phyloP scores from a whole-genome alignment of 2,797 vertebrate genomes.

The Hipposideros larvatus region DNA sequence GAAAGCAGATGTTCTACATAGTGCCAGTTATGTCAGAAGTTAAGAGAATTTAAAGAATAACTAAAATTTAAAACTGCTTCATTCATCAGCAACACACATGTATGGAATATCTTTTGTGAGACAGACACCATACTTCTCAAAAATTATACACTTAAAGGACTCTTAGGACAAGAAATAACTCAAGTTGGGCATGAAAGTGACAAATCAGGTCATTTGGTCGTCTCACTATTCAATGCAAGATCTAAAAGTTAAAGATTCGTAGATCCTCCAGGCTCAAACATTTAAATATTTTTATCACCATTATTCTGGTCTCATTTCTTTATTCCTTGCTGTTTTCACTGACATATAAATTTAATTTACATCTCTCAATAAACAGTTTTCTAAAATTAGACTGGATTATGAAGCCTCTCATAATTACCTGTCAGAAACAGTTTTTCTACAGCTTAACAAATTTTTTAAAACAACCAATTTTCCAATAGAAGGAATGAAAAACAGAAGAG shows the following conservation, averaged over 20 bases:
- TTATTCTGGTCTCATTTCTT: constrained; percentile 53
- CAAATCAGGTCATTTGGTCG: constrained; percentile 51
- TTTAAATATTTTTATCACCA: constrained; percentile 41
- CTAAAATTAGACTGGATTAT: constrained; percentile 76
- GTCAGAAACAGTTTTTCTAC: constrained; percentile 66
- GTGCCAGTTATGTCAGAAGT: constrained; percentile 50
- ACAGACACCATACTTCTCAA: constrained; percentile 23
- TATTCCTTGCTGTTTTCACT: constrained; percentile 68
- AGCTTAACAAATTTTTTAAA: constrained; percentile 75
- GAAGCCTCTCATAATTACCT: constrained; percentile 75
- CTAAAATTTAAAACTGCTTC: constrained; percentile 55
- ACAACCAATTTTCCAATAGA: constrained; percentile 77
- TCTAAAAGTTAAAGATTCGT: constrained; percentile 55
- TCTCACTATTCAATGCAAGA: constrained; percentile 28
- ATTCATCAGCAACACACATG: constrained; percentile 15
- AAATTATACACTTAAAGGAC: constrained; percentile 24
- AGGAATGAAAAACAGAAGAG: constrained; percentile 75
- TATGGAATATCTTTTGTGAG: background rate
- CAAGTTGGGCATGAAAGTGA: constrained; percentile 55
- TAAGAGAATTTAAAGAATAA: constrained; percentile 69
- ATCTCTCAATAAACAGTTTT: constrained; percentile 72
- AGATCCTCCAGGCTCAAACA: constrained; percentile 46
- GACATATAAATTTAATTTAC: constrained; percentile 70
- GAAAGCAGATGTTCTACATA: constrained; percentile 60
- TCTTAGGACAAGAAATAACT: constrained; percentile 38